Conservation (phyloP, 2,888 invertebrate genomes). For the Brenthis ino region DNA sequence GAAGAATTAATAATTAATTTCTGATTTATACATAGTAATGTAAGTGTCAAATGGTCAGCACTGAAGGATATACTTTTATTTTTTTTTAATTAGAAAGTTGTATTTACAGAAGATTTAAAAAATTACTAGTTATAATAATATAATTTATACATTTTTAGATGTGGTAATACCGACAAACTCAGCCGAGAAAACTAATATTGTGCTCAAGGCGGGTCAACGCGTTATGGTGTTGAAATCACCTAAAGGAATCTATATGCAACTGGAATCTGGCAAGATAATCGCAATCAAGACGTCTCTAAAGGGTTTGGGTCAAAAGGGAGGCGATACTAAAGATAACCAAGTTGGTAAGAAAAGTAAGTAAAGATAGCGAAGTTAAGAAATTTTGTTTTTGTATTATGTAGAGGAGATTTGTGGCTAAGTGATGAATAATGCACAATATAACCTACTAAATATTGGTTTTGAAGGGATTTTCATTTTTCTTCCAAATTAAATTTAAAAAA, state of each 20-base stretch:
- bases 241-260: constrained; percentile 97
- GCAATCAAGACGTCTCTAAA: constrained; percentile 92
- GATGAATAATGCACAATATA: too few species aligned
- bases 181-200: constrained; percentile 93
- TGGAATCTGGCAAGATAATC: constrained; percentile 96
- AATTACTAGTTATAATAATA: neutral
- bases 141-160: constrained; percentile 73
- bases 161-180: constrained; percentile 96
- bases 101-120: too few species aligned
- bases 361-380: too few species aligned
- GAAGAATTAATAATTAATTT: too few species aligned
- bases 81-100: too few species aligned
- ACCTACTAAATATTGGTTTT: too few species aligned
- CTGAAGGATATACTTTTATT: too few species aligned
- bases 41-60: too few species aligned
- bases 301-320: constrained; percentile 77
- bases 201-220: constrained; percentile 95
- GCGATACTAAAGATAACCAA: constrained; percentile 66
- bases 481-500: too few species aligned
- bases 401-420: too few species aligned
- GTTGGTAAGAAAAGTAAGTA: constrained; percentile 67
- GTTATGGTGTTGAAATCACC: constrained; percentile 97
- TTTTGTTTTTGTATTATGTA: constrained; percentile 9
- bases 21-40: too few species aligned
- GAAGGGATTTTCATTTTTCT: too few species aligned